Evolutionary conservation across 53 echinoderm and acorn worm species (phyloP), one percentile per base, ranked within the genome.

Genomic region (Zoroaster sp.): DNA sequence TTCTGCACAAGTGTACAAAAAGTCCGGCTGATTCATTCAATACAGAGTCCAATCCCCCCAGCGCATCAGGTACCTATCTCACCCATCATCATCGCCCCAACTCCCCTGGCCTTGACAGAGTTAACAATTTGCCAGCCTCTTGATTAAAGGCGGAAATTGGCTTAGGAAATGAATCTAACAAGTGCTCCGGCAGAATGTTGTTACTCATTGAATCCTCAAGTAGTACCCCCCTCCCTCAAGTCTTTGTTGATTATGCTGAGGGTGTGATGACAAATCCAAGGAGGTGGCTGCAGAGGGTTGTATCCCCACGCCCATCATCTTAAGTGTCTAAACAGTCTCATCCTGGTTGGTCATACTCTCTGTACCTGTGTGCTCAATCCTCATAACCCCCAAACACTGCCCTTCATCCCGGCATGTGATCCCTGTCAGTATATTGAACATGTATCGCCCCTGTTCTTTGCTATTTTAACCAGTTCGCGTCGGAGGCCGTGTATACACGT

Each of bases 61-160:
- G 17, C 4, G 3, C 79, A 33, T 38, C 54, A 32, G 34, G 52
- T 32, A 28, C 51, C 32, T 51, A 49, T 31, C 79, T 53, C 74
- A n/a, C 55, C 72, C 72, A 59, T 59, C 63, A 59, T 11, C 63
- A 23, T 52, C 36, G 0, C 49, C 13, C 78, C 65, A 37, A 40
- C 21, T 83, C 65, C 55, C 73, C 21, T 69, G 66, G 3, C 77
- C 87, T 78, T 87, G 78, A 72, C 63, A 87, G 65, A 65, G 28
- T 49, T 72, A 73, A 82, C 68, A 74, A 74, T 87, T 40, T 21
- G 72, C 53, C 73, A 83, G 30, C 69, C 72, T n/a, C 21, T 72
- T 72, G 20, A 25, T 46, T 49, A 70, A 13, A 28, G 21, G 35
- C 42, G 82, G 82, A 67, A 67, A 82, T 82, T 82, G 68, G 68